Evolutionary conservation across 2,888 invertebrate genomes (phyloP).

Genomic region (Ophonus ardosiacus): DNA sequence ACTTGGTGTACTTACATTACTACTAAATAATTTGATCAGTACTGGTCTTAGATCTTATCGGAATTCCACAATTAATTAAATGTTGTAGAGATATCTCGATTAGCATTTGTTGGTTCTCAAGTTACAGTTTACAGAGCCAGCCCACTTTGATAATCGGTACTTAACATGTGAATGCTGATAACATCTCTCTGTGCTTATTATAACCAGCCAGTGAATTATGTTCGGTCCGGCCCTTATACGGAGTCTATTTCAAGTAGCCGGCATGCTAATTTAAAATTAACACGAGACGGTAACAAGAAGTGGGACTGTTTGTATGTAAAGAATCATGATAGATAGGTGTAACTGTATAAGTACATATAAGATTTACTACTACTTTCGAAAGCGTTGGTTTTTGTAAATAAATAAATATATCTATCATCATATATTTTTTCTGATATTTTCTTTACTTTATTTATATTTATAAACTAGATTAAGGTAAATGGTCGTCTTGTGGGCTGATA

Average conservation of each 20-base stretch:
- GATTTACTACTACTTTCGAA: constrained; percentile 34
- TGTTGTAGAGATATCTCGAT: constrained; percentile 14
- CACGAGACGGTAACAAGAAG: constrained; percentile 41
- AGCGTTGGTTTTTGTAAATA: neutral
- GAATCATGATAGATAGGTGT: constrained; percentile 41
- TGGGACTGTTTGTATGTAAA: constrained; percentile 15
- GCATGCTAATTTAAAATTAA: constrained; percentile 55
- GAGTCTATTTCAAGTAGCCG: constrained; percentile 43
- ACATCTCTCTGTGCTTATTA: constrained; percentile 34
- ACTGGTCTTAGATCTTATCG: neutral
- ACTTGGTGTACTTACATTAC: neutral
- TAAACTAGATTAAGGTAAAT: too few species aligned
- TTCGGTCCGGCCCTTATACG: constrained; percentile 38
- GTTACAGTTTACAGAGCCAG: constrained; percentile 18
- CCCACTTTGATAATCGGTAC: constrained; percentile 37
- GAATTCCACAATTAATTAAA: constrained; percentile 15
- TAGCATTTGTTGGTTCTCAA: constrained; percentile 26
- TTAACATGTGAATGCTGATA: constrained; percentile 36
- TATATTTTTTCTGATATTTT: too few species aligned
- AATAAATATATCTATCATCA: too few species aligned
- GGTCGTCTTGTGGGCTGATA: too few species aligned
- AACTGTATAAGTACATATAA: constrained; percentile 1
- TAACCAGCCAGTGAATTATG: constrained; percentile 49
- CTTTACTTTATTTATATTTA: too few species aligned
- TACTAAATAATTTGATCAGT: neutral